Percentiles rank a stretch among this genome's conserved stretches.
These are phyloP conservation scores for Rhinogobio ventralis DNA, from an alignment of 2,797 vertebrate species.

Conservation along the genomic window DNA sequence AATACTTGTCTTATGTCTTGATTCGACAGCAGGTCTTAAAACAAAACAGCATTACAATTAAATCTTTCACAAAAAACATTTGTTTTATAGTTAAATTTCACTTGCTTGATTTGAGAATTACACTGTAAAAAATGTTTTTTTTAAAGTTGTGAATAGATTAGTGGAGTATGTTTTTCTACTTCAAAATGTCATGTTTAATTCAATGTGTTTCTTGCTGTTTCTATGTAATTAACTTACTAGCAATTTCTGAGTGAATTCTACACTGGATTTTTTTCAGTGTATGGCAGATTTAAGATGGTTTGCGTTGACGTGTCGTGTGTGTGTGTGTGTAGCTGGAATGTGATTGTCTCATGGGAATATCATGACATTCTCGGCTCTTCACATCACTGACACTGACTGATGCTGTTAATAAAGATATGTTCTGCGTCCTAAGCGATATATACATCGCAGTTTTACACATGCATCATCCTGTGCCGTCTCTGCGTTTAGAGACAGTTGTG, in stretches of 20 bases:
- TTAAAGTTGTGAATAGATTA: neutral
- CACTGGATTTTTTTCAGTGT: neutral
- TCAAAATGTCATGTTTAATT: too few relatives aligned
- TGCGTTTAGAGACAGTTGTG: too few relatives aligned
- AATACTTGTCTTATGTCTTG: too few relatives aligned
- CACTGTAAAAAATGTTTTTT: neutral
- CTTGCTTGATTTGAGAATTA: neutral
- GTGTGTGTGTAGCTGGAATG: neutral
- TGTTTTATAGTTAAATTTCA: neutral
- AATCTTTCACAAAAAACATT: neutral
- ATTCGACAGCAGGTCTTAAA: neutral
- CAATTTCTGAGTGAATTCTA: neutral
- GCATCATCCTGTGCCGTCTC: too few relatives aligned
- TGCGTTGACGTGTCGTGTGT: neutral
- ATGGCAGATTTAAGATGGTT: neutral
- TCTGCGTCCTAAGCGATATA: too few relatives aligned
- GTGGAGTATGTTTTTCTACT: too few relatives aligned
- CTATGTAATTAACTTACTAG: neutral
- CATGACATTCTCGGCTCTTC: neutral
- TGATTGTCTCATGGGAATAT: slow-evolving; percentile 11
- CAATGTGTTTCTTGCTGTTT: neutral
- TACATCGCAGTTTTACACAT: neutral
- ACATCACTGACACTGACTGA: neutral
- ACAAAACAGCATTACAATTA: neutral
- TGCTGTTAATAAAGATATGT: neutral